These are phyloP conservation scores for Elachura formosa DNA, from an alignment of 2,113 vertebrate genomes.

Conservation along the genomic window DNA sequence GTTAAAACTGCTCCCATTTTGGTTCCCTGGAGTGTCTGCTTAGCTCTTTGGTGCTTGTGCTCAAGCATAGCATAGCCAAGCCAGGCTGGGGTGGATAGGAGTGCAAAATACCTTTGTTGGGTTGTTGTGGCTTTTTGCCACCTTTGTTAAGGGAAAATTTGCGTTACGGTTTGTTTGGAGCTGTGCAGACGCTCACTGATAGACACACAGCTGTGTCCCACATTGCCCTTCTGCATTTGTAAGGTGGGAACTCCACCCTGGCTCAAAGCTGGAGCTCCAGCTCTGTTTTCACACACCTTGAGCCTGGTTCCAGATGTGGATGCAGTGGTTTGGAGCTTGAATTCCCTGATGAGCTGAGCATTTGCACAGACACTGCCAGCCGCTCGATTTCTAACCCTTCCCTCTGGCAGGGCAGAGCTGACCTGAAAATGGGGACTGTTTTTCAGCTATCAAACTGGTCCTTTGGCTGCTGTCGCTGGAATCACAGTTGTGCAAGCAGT, in stretches of 20 bases:
- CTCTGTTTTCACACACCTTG: not conserved
- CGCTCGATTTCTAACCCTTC: not conserved
- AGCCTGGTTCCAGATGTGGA: not conserved
- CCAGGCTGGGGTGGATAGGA: not conserved
- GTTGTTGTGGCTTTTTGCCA: not conserved
- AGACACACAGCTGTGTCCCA: not conserved
- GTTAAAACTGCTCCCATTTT: not conserved
- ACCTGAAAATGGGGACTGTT: not conserved
- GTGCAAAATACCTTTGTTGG: not conserved
- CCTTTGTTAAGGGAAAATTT: not conserved
- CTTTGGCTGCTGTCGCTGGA: not conserved
- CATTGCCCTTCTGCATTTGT: not conserved
- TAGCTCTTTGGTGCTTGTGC: not conserved
- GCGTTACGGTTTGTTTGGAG: fast-evolving
- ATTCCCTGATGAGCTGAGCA: not conserved
- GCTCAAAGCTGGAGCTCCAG: not conserved
- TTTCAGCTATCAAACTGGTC: not conserved
- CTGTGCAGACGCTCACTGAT: not conserved
- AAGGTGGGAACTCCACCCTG: not conserved
- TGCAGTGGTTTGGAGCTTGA: not conserved
- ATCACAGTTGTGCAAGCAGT: not conserved
- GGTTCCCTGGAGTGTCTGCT: not conserved
- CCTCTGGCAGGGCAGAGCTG: not conserved
- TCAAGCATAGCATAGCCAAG: not conserved
- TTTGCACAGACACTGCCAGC: not conserved